These are phyloP conservation scores for Allacma fusca DNA, from an alignment of 2,888 invertebrate genomes.

Conservation along the genomic window DNA sequence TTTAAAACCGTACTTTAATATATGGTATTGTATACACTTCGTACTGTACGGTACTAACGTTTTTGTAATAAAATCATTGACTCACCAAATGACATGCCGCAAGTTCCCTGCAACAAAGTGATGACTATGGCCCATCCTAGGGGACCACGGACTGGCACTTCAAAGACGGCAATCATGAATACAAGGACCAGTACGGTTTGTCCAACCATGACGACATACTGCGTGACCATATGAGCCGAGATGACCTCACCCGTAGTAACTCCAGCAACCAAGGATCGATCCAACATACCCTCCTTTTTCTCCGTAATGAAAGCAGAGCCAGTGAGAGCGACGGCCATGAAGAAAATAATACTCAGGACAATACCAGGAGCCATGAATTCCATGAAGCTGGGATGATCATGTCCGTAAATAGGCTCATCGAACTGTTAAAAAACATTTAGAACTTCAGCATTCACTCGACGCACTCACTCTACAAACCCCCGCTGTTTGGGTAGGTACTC, in stretches of 20 bases:
- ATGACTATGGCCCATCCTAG: slow-evolving; percentile 83
- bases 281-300: slow-evolving; percentile 87
- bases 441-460: neutral
- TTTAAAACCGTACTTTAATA: no score
- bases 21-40: no score
- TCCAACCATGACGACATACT: slow-evolving; percentile 93
- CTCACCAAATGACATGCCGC: slow-evolving; percentile 96
- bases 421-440: slow-evolving; percentile 69
- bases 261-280: slow-evolving; percentile 92
- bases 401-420: slow-evolving; percentile 86
- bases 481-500: no score
- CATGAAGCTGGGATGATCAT: slow-evolving; percentile 88
- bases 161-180: slow-evolving; percentile 90
- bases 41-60: no score
- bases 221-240: slow-evolving; percentile 91
- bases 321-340: slow-evolving; percentile 92
- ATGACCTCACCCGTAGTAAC: slow-evolving; percentile 91
- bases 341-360: slow-evolving; percentile 85
- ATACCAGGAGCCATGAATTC: slow-evolving; percentile 81
- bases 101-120: slow-evolving; percentile 88
- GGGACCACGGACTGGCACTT: slow-evolving; percentile 88
- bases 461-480: neutral
- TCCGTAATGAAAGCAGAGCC: slow-evolving; percentile 91
- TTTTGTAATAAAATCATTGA: no score
- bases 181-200: slow-evolving; percentile 89